Evolutionary conservation across 2,888 invertebrate genomes (phyloP).

Genomic region (Drosophila mulleri): DNA sequence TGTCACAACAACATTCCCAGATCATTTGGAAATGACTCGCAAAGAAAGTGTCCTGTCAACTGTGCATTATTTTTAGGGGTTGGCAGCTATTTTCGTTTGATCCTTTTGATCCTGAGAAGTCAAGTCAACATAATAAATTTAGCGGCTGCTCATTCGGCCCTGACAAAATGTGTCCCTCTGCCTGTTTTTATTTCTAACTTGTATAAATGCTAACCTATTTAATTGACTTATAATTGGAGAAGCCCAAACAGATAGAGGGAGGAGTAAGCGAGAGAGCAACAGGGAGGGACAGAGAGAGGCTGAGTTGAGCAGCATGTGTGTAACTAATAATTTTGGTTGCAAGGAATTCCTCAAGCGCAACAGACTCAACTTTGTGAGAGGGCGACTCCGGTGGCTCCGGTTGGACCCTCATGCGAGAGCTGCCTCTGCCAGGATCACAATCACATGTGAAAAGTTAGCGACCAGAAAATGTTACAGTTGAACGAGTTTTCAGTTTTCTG

Average conservation of each 20-base stretch:
- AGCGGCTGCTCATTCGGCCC: slow-evolving; percentile 67
- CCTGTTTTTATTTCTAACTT: slow-evolving; percentile 67
- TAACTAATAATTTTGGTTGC: slow-evolving; percentile 79
- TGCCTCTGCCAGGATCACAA: slow-evolving; percentile 51
- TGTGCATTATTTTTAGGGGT: slow-evolving; percentile 22
- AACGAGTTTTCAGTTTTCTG: slow-evolving; percentile 54
- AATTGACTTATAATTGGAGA: slow-evolving; percentile 83
- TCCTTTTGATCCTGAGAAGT: slow-evolving; percentile 50
- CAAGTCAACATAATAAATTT: slow-evolving; percentile 70
- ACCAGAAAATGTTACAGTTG: slow-evolving; percentile 71
- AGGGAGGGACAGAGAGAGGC: slow-evolving; percentile 4
- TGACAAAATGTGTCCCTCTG: slow-evolving; percentile 79
- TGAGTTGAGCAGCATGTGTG: slow-evolving; percentile 65
- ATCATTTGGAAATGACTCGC: slow-evolving; percentile 34
- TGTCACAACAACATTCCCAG: slow-evolving; percentile 25
- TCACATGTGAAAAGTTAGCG: slow-evolving; percentile 77
- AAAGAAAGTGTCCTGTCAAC: slow-evolving; percentile 37
- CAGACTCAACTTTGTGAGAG: slow-evolving; percentile 48
- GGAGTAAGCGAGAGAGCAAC: slow-evolving; percentile 6
- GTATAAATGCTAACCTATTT: slow-evolving; percentile 77
- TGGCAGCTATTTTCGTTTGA: slow-evolving; percentile 6
- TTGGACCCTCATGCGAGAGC: slow-evolving; percentile 8
- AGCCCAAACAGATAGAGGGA: slow-evolving; percentile 41
- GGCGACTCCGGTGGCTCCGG: slow-evolving; percentile 7
- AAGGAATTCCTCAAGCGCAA: slow-evolving; percentile 79